A percentile compares a stretch with the other conserved stretches of the same genome.
Evolutionary conservation across 2,797 vertebrate genomes (phyloP).

Genomic region (Ptychobarbus kaznakovi): DNA sequence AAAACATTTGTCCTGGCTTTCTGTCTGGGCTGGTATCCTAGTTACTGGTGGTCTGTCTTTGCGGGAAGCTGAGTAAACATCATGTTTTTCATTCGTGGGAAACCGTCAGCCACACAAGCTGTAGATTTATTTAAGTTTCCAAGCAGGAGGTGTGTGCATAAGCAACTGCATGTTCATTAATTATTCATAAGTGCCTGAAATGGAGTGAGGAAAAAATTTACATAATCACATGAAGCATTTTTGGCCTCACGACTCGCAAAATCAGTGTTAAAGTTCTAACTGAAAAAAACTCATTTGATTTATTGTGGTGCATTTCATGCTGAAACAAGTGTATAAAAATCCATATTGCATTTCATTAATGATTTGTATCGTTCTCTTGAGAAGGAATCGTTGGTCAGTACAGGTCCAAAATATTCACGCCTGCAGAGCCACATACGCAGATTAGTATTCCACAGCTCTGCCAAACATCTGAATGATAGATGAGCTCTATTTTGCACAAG

Average conservation of each 20-base stretch:
- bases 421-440: constrained; percentile 1
- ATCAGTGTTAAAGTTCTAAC: background rate
- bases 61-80: constrained; percentile 39
- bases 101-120: constrained; percentile 27
- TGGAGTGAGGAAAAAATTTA: background rate
- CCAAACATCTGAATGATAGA: constrained; percentile 43
- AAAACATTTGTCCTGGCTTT: constrained; percentile 34
- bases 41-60: constrained; percentile 29
- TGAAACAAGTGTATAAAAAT: background rate
- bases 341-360: constrained; percentile 3
- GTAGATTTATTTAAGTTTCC: constrained; percentile 10
- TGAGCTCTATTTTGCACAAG: constrained; percentile 21
- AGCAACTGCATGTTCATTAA: background rate
- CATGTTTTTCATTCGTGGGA: constrained; percentile 45
- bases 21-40: constrained; percentile 41
- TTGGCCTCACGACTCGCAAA: background rate
- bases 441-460: constrained; percentile 26
- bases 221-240: background rate
- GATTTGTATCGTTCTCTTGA: constrained; percentile 9
- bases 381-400: background rate
- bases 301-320: background rate
- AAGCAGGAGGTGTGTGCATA: constrained; percentile 24
- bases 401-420: constrained; percentile 12
- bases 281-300: background rate
- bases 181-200: background rate